Conservation (phyloP, 2,888 invertebrate species). For the Ophion slaviceki region DNA sequence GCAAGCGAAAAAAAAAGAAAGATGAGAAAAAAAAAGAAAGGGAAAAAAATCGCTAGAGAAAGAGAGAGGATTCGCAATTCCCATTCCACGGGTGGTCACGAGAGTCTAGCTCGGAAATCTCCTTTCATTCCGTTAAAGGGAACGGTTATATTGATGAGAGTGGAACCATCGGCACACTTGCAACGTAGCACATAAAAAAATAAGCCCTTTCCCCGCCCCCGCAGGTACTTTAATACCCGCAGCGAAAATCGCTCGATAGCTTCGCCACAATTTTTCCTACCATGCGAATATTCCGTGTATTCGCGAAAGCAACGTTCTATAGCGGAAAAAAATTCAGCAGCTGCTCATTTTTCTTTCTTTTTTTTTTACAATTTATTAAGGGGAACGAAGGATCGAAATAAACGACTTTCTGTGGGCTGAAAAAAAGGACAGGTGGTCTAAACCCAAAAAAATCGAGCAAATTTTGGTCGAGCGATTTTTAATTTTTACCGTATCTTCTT, state of each 20-base stretch:
- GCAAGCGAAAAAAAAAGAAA: conserved; percentile 12
- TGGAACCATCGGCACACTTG: conserved; percentile 17
- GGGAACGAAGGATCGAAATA: background rate
- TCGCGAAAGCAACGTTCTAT: background rate
- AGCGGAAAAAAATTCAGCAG: background rate
- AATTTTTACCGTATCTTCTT: background rate
- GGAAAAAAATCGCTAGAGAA: conserved; percentile 33
- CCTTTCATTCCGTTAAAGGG: conserved; percentile 61
- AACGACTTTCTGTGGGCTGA: background rate
- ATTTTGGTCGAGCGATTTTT: background rate
- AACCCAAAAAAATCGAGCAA: background rate
- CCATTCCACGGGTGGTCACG: conserved; percentile 52
- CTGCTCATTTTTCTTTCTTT: background rate
- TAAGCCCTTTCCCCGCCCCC: background rate
- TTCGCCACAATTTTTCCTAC: conserved; percentile 13
- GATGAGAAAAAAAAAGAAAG: conserved; percentile 1
- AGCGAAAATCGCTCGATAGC: conserved; percentile 16
- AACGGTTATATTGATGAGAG: conserved; percentile 39
- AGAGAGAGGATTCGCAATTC: conserved; percentile 64
- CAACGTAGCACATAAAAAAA: conserved; percentile 16
- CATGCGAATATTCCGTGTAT: background rate
- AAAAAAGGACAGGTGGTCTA: background rate
- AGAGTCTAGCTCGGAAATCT: conserved; percentile 48
- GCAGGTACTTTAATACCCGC: conserved; percentile 30
- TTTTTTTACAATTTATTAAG: background rate